phyloP scores from a whole-genome alignment of 2,113 vertebrate genomes.

The Phrynosoma platyrhinos region DNA sequence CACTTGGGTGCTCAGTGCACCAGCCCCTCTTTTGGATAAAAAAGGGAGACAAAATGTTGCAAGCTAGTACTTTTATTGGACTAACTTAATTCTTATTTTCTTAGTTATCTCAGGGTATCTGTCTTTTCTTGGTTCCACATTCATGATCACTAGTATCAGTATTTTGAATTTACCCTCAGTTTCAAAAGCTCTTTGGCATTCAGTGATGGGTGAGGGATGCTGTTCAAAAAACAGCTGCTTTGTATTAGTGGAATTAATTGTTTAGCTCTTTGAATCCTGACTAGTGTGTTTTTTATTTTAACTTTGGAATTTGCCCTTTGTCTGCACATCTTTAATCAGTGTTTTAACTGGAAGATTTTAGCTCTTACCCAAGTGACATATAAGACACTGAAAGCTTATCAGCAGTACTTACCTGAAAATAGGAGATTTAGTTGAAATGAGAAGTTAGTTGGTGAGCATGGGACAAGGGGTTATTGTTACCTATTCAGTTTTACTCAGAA shows the following conservation, averaged over 20 bases:
- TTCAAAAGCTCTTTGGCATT: background rate
- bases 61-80: background rate
- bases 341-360: background rate
- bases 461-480: background rate
- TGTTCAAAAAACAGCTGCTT: background rate
- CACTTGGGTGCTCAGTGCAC: background rate
- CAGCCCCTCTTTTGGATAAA: background rate
- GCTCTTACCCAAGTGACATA: background rate
- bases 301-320: background rate
- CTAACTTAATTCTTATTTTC: background rate
- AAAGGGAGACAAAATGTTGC: background rate
- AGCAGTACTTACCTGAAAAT: background rate
- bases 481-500: background rate
- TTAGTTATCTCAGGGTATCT: background rate
- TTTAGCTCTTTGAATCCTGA: background rate
- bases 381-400: background rate
- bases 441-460: background rate
- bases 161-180: background rate
- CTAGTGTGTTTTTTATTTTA: too few species aligned
- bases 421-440: background rate
- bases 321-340: background rate
- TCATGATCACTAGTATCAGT: background rate
- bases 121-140: background rate
- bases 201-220: too few species aligned
- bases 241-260: background rate